Evolutionary conservation across 92 coral and sea anemone genomes (phyloP).

Genomic region (Plumapathes pennacea): DNA sequence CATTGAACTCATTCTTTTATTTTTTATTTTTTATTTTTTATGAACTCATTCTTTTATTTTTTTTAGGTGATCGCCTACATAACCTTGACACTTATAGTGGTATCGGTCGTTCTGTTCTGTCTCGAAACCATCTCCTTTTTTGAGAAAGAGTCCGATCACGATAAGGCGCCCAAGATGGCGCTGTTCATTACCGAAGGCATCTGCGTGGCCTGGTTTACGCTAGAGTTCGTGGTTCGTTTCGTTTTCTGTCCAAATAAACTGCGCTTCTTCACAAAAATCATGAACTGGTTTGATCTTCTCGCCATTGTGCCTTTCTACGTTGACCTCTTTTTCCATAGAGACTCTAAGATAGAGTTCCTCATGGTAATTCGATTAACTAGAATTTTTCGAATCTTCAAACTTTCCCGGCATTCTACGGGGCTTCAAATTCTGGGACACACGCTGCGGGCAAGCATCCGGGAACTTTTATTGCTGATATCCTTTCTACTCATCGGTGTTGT

Average conservation of each 20-base stretch:
- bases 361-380: slow-evolving; percentile 89
- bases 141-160: too few relatives aligned
- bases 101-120: slow-evolving; percentile 83
- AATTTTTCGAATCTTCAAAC: slow-evolving; percentile 90
- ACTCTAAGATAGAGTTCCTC: slow-evolving; percentile 78
- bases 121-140: slow-evolving; percentile 73
- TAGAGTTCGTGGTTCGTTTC: slow-evolving; percentile 72
- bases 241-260: slow-evolving; percentile 85
- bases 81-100: slow-evolving; percentile 71
- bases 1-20: too few relatives aligned
- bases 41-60: neutral
- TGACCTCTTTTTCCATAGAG: slow-evolving; percentile 57
- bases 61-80: slow-evolving; percentile 86
- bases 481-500: slow-evolving; percentile 92
- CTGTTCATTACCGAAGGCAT: slow-evolving; percentile 64
- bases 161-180: too few relatives aligned
- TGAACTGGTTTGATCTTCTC: slow-evolving; percentile 97
- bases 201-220: slow-evolving; percentile 88
- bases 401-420: slow-evolving; percentile 96
- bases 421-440: slow-evolving; percentile 99
- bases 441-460: slow-evolving; percentile 88
- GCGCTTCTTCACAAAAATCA: slow-evolving; percentile 73
- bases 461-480: slow-evolving; percentile 81
- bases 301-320: slow-evolving; percentile 92
- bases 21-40: too few relatives aligned